Base-by-base conservation (phyloP, 2,888 invertebrate species). In the Luperina nickerlii region DNA sequence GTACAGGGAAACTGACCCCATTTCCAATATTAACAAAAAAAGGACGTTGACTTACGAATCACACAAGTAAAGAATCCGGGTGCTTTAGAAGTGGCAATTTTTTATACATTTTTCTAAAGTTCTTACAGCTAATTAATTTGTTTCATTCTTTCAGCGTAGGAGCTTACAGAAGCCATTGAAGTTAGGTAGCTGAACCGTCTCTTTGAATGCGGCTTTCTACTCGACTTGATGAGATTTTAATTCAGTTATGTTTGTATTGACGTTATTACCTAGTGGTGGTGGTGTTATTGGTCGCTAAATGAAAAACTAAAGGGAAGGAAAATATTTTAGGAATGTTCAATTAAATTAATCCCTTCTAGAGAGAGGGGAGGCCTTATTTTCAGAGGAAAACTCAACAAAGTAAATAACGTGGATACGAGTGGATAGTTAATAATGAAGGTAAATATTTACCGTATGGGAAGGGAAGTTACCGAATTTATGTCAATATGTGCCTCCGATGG, bases 141-240 rank as follows among this genome's bases (percentile, higher is more conserved):
- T 71, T 63, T 70, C 38, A 27, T 54, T 62, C 5, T 63, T 54
- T 38, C 15, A 54, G 13, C 27, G n/a, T 45, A 54, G n/a, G 1
- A 81, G 62, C 48, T 72, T 32, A n/a, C 0, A 62, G 60, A 74
- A 81, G 60, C 27, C 60, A 45, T 13, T 62, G 20, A 82, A 69
- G n/a, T 67, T 45, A n/a, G n/a, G n/a, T 57, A 54, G 8, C 15
- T 60, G 24, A 57, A 32, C 3, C 11, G 32, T 13, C n/a, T 62
- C 20, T 72, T 66, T 66, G 8, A 71, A 71, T 57, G 24, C 18
- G 51, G 6, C 42, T 66, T 72, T 81, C 54, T 51, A 60, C 24
- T 27, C 13, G 57, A 20, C 38, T 80, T 74, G 9, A 67, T 62
- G 18, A 6, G 51, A 42, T 73, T 73, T 74, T 11, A 62, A 45